Evolutionary conservation across 2,797 vertebrate species (phyloP), one percentile per base, ranked within the genome.

Genomic region (Capromys pilorides): DNA sequence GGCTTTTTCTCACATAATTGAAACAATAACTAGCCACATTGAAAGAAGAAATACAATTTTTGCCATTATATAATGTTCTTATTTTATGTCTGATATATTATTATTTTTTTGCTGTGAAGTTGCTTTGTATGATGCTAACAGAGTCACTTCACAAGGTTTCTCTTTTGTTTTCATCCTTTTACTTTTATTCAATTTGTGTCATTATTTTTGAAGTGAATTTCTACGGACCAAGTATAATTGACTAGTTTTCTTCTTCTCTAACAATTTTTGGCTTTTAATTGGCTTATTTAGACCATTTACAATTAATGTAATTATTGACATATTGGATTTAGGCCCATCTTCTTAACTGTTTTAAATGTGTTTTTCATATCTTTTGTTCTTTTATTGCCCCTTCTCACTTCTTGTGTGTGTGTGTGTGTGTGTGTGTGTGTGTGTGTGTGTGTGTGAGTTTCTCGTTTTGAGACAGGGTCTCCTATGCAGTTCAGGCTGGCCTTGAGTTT

Each of bases 41-140:
- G 22, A 61, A 59, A 21, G 57, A 61, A 24, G 59, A 61, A 24
- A 61, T 24, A 61, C 7, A 61, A 61, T 21, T 61, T 9, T 83
- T 82, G 69, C 81, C 6, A 64, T 26, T 78, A 41, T 49, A 59
- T 78, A 78, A 45, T 59, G 6, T 61, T 26, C 18, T 24, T 92
- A 28, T 39, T 39, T 54, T 89, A 54, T 80, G 41, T 59, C 57
- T 88, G 64, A 22, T 77, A 77, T 69, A 24, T 13, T 79, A 78
- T 90, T 66, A 90, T 92, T 90, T 90, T 66, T 92, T 92, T 90
- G 71, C 22, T 61, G 24, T 41, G 28, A 90, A 67, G n/a, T 80
- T 90, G 45, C 57, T 75, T 88, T 80, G 19, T 84, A 33, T 62
- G 77, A 59, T 77, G 45, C 75, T 69, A 61, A 31, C 73, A 73